Conservation (phyloP, 2,888 invertebrate genomes). For the Acanthosepion esculentum region DNA sequence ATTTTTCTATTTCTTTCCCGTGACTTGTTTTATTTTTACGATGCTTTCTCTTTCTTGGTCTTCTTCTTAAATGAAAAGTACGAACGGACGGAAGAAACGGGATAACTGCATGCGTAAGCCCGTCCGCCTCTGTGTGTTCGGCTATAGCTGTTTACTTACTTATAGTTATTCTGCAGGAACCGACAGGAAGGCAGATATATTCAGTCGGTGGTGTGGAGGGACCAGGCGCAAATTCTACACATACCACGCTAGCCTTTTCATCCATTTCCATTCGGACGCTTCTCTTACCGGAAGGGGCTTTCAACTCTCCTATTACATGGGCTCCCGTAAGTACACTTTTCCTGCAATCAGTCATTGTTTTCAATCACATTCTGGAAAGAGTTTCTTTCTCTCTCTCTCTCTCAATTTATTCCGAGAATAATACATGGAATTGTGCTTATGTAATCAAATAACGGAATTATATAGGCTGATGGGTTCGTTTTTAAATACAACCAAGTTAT, state of each 20-base stretch:
- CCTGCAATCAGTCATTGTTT: background rate
- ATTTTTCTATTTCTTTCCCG: background rate
- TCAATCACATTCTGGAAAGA: background rate
- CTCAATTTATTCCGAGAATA: background rate
- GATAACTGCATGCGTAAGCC: background rate
- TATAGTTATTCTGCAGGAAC: conserved; percentile 46
- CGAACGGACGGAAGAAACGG: background rate
- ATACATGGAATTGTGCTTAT: background rate
- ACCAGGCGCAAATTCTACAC: conserved; percentile 47
- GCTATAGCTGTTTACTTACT: conserved; percentile 46
- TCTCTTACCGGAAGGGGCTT: conserved; percentile 40
- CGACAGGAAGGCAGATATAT: conserved; percentile 45
- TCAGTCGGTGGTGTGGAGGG: conserved; percentile 48
- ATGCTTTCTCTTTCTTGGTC: too few species aligned
- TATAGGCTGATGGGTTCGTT: background rate
- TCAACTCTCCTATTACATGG: conserved; percentile 46
- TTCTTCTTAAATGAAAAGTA: background rate
- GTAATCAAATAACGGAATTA: background rate
- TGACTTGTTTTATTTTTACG: background rate
- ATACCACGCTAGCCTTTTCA: conserved; percentile 42
- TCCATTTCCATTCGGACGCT: conserved; percentile 45
- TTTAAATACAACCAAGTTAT: background rate
- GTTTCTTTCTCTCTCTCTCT: background rate
- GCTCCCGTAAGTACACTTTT: conserved; percentile 44
- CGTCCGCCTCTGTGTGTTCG: conserved; percentile 37